Percentiles rank a stretch among this genome's conserved stretches.
Evolutionary conservation across 2,888 invertebrate genomes (phyloP).

Genomic region (Rhimphoctona megacephalus): DNA sequence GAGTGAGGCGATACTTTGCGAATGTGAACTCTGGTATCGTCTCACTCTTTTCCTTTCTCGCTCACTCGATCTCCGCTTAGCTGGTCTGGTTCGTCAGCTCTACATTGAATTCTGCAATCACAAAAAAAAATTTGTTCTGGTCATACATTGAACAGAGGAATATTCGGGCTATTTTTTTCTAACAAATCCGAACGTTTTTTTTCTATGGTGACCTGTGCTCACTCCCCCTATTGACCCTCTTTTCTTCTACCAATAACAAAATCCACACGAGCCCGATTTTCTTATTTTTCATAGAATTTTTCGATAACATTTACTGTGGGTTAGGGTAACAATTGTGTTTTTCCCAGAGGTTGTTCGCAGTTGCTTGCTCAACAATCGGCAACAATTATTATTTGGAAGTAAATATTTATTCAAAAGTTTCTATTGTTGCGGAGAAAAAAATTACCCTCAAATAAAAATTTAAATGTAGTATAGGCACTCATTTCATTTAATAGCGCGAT

Average conservation of each 20-base stretch:
- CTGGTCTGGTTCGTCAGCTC: constrained; percentile 33
- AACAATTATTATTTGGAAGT: background rate
- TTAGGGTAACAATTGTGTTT: background rate
- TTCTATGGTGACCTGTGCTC: background rate
- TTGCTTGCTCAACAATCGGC: background rate
- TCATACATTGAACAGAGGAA: constrained; percentile 35
- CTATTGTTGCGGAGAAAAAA: background rate
- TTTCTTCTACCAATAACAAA: background rate
- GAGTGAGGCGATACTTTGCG: constrained; percentile 38
- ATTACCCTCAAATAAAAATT: background rate
- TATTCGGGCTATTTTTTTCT: constrained; percentile 29
- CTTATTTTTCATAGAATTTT: background rate
- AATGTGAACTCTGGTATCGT: constrained; percentile 29
- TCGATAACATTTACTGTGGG: background rate
- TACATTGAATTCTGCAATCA: constrained; percentile 27
- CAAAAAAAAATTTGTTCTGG: constrained; percentile 54
- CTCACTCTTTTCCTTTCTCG: constrained; percentile 14
- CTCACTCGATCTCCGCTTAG: constrained; percentile 18
- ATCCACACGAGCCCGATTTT: background rate
- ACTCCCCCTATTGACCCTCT: background rate
- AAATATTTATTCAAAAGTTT: background rate
- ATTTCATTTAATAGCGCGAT: background rate
- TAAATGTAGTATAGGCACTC: background rate
- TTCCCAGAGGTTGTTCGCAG: background rate
- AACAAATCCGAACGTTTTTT: constrained; percentile 40